Evolutionary conservation across 2,113 vertebrate species (phyloP).

Genomic region (Myotis brandtii): DNA sequence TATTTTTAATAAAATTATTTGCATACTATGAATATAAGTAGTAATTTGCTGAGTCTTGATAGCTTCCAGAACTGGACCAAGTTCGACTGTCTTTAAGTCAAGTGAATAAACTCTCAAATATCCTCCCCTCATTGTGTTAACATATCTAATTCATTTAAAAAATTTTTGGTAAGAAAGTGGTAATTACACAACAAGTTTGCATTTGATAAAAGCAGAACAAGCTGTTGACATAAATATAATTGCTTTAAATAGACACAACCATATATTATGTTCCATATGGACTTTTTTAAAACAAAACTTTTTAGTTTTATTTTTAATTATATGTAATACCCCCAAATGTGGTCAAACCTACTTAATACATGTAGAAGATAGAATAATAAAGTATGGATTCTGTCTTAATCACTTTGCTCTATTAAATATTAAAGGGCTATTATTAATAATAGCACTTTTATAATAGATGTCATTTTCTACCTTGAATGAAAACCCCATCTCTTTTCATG

Average conservation of each 20-base stretch:
- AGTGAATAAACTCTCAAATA: not conserved
- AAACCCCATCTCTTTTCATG: conserved; percentile 78
- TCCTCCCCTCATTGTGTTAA: not conserved
- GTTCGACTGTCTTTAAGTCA: not conserved
- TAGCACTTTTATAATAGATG: conserved; percentile 81
- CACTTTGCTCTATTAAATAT: conserved; percentile 80
- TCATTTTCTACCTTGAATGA: conserved; percentile 80
- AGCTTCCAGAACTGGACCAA: not conserved
- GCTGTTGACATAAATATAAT: not conserved
- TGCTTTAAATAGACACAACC: not conserved
- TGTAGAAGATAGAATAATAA: conserved; percentile 83
- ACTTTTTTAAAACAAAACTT: not conserved
- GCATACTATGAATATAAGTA: not conserved
- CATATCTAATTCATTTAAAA: not conserved
- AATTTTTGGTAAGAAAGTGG: not conserved
- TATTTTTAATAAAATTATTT: not conserved
- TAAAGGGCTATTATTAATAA: conserved; percentile 82
- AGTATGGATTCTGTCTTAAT: conserved; percentile 83
- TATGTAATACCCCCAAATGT: conserved; percentile 67
- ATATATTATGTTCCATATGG: not conserved
- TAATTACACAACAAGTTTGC: not conserved
- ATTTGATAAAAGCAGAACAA: not conserved
- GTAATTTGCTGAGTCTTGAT: not conserved
- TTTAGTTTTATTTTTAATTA: conserved; percentile 77
- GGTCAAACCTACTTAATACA: conserved; percentile 76